Percentiles rank a stretch among this genome's conserved stretches.
Conservation (phyloP, 2,888 invertebrate species). For the Pseudococcus longispinus region DNA sequence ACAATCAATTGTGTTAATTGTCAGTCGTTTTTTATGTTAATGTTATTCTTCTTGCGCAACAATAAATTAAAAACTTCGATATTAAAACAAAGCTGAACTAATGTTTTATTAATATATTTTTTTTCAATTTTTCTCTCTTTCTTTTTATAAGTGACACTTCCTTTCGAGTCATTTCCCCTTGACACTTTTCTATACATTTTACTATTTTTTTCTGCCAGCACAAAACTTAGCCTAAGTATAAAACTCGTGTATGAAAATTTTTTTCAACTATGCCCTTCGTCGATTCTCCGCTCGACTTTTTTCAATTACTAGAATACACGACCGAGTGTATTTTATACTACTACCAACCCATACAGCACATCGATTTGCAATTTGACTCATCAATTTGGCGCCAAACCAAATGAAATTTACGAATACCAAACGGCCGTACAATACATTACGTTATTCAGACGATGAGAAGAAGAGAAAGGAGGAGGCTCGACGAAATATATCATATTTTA, state of each 20-base stretch:
- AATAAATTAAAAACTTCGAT: conserved; percentile 57
- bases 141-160: conserved; percentile 13
- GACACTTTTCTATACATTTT: background rate
- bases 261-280: background rate
- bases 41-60: conserved; percentile 56
- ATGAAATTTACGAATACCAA: background rate
- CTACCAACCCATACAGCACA: background rate
- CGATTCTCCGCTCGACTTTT: background rate
- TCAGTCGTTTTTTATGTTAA: conserved; percentile 56
- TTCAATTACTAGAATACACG: background rate
- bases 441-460: background rate
- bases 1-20: conserved; percentile 57
- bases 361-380: conserved; percentile 28
- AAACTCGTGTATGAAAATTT: background rate
- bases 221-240: background rate
- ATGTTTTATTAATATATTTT: conserved; percentile 54
- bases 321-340: background rate
- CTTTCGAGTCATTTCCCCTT: conserved; percentile 32
- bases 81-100: conserved; percentile 56
- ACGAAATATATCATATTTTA: background rate
- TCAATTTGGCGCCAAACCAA: conserved; percentile 28
- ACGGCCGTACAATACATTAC: background rate
- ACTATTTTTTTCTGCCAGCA: background rate
- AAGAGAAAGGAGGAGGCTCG: background rate
- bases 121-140: conserved; percentile 41